These are phyloP conservation scores for Chirona hameri DNA, from an alignment of 2,888 invertebrate genomes.

Conservation along the genomic window DNA sequence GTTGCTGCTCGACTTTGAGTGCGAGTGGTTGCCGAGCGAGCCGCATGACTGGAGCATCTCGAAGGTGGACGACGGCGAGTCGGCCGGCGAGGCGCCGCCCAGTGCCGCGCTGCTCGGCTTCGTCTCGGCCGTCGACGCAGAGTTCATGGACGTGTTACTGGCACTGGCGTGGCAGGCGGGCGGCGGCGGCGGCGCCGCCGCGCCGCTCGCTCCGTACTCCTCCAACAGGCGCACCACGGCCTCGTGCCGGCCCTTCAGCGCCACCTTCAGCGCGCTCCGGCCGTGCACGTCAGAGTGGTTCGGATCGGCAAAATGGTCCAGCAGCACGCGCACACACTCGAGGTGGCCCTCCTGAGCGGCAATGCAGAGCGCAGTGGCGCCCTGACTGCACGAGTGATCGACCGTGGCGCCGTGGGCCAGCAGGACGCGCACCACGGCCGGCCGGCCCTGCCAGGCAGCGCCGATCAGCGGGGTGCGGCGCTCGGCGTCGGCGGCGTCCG, in stretches of 20 bases:
- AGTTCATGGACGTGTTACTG: conserved; percentile 40
- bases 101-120: conserved; percentile 44
- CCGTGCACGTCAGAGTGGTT: conserved; percentile 49
- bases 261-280: conserved; percentile 47
- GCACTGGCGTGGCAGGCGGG: conserved; percentile 34
- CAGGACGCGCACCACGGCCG: conserved; percentile 72
- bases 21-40: conserved; percentile 48
- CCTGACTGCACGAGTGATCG: conserved; percentile 78
- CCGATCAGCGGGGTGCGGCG: conserved; percentile 87
- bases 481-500: conserved; percentile 83
- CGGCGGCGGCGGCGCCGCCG: conserved; percentile 33
- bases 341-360: conserved; percentile 96
- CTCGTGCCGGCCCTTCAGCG: conserved; percentile 50
- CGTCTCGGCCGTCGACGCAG: conserved; percentile 42
- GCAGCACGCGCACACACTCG: conserved; percentile 71
- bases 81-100: conserved; percentile 40
- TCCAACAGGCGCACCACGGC: conserved; percentile 46
- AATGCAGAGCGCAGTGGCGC: conserved; percentile 88
- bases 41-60: conserved; percentile 47
- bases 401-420: conserved; percentile 76
- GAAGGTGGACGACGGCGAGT: conserved; percentile 48
- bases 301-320: conserved; percentile 50
- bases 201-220: conserved; percentile 42
- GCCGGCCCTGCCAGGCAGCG: conserved; percentile 93
- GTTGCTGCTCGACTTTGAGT: conserved; percentile 48